These are phyloP conservation scores for Centroberyx gerrardi DNA, from an alignment of 2,797 vertebrate species.

Conservation along the genomic window DNA sequence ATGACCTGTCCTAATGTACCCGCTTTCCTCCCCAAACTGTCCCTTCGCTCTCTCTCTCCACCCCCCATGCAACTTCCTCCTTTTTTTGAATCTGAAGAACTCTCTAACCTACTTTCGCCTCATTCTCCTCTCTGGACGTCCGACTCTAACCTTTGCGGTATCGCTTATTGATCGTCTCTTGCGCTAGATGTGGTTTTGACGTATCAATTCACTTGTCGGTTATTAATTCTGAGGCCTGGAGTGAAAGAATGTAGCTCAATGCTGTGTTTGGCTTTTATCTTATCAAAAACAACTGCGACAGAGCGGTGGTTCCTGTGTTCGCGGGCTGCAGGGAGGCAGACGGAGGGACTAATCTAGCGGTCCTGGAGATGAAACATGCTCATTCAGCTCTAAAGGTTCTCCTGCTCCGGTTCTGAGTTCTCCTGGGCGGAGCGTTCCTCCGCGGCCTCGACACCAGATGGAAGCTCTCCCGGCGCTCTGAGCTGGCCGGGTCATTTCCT, in stretches of 20 bases:
- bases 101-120: slow-evolving; percentile 19
- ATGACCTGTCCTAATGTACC: slow-evolving; percentile 80
- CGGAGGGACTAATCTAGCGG: slow-evolving; percentile 23
- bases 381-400: slow-evolving; percentile 28
- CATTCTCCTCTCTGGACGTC: background rate
- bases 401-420: slow-evolving; percentile 46
- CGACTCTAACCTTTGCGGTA: background rate
- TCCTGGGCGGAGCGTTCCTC: slow-evolving; percentile 75
- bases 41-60: slow-evolving; percentile 48
- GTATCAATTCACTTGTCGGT: too few relatives aligned
- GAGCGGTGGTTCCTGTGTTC: slow-evolving; percentile 6
- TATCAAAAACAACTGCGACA: slow-evolving; percentile 26
- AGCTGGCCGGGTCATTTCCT: slow-evolving; percentile 90
- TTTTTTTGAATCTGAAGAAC: background rate
- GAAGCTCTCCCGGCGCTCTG: slow-evolving; percentile 85
- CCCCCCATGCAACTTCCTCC: slow-evolving; percentile 25
- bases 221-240: background rate
- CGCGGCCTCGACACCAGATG: slow-evolving; percentile 83
- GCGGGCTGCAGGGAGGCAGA: background rate
- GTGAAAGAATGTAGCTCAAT: background rate
- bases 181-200: background rate
- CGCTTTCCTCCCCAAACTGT: slow-evolving; percentile 78
- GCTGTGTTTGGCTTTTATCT: slow-evolving; percentile 1
- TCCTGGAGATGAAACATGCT: slow-evolving; percentile 37
- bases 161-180: background rate